These are phyloP conservation scores for Neelides sp. DNA, from an alignment of 1,140 invertebrate species.

Conservation along the genomic window DNA sequence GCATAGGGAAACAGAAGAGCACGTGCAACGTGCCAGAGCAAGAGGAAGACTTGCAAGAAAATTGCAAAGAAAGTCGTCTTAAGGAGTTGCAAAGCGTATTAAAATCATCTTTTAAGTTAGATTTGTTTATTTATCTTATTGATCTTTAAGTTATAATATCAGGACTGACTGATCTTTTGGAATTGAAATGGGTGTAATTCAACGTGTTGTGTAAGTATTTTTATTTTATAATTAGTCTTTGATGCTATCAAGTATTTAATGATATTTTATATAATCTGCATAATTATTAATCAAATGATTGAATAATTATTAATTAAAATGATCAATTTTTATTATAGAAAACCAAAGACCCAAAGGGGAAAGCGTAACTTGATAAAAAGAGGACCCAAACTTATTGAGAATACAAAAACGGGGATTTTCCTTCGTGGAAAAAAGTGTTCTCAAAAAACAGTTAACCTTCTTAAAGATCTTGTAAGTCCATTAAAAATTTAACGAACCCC, in stretches of 20 bases:
- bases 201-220: slow-evolving; percentile 30
- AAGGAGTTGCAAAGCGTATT: no score
- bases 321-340: slow-evolving; percentile 48
- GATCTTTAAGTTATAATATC: no score
- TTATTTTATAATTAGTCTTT: slow-evolving; percentile 1
- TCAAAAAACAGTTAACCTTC: slow-evolving; percentile 52
- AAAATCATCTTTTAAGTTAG: no score
- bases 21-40: no score
- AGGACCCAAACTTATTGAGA: slow-evolving; percentile 80
- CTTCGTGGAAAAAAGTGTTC: slow-evolving; percentile 74
- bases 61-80: no score
- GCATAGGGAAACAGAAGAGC: no score
- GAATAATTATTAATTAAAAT: slow-evolving; percentile 1
- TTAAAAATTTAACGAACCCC: background rate
- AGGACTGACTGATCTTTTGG: no score
- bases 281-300: background rate
- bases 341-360: slow-evolving; percentile 75
- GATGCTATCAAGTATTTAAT: background rate
- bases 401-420: slow-evolving; percentile 70
- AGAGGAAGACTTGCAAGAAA: no score
- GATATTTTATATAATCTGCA: background rate
- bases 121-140: no score
- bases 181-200: slow-evolving; percentile 30
- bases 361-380: slow-evolving; percentile 67
- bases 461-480: slow-evolving; percentile 70